phyloP scores from a whole-genome alignment of 2,888 invertebrate species.

The Creontiades dilutus region DNA sequence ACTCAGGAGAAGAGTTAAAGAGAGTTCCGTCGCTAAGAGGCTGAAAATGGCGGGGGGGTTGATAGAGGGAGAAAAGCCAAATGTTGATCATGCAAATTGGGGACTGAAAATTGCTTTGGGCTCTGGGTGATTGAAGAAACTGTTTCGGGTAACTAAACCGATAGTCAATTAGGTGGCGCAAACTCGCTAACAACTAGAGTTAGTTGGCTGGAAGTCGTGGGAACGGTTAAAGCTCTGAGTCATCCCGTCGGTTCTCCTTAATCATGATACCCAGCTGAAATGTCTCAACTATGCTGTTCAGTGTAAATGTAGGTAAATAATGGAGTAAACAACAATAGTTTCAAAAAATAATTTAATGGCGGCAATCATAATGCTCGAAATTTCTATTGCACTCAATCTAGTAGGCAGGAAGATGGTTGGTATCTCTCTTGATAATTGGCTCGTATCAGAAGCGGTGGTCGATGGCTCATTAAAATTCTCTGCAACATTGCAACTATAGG shows the following conservation, averaged over 20 bases:
- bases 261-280: no score
- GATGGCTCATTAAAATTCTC: no score
- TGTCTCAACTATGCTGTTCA: no score
- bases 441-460: no score
- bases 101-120: constrained; percentile 20
- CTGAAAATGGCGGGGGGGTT: not conserved
- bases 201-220: not conserved
- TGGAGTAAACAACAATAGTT: no score
- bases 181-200: constrained; percentile 3
- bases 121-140: constrained; percentile 5
- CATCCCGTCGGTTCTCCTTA: not conserved
- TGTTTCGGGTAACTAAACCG: constrained; percentile 7
- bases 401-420: no score
- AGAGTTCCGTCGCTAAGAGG: not conserved
- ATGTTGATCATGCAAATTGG: constrained; percentile 62
- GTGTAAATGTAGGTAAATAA: no score
- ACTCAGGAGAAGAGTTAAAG: constrained; percentile 44
- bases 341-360: no score
- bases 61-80: constrained; percentile 50
- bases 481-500: no score
- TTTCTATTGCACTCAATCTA: no score
- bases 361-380: no score
- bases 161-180: not conserved
- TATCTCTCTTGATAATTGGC: no score
- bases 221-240: not conserved